Conservation (phyloP, 2,888 invertebrate genomes). For the Adelphocoris suturalis region DNA sequence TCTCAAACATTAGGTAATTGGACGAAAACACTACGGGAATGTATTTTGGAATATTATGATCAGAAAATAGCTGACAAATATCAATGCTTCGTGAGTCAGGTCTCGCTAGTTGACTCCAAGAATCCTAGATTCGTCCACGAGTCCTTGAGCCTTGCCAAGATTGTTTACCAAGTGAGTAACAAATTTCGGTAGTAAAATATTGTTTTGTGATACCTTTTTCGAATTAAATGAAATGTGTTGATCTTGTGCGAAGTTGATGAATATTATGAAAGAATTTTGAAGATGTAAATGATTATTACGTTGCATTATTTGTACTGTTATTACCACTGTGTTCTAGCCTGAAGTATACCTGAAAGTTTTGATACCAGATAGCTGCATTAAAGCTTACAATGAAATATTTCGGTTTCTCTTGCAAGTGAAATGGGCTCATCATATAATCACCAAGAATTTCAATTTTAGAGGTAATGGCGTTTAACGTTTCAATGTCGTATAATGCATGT, state of each 20-base stretch:
- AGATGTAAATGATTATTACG: not conserved
- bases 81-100: conserved; percentile 42
- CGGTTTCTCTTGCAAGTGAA: conserved; percentile 64
- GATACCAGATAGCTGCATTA: conserved; percentile 60
- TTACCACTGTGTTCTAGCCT: conserved; percentile 48
- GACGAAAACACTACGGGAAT: conserved; percentile 32
- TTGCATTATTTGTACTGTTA: not conserved
- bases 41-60: conserved; percentile 58
- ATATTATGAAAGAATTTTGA: too few relatives aligned
- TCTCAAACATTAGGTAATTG: conserved; percentile 16
- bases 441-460: conserved; percentile 48
- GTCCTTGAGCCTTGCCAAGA: conserved; percentile 42
- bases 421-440: conserved; percentile 58
- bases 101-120: conserved; percentile 39
- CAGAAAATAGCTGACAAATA: conserved; percentile 31
- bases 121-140: conserved; percentile 60
- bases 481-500: too few relatives aligned
- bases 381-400: conserved; percentile 67
- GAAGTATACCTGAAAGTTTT: conserved; percentile 41
- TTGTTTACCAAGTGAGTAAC: conserved; percentile 55
- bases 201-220: too few relatives aligned
- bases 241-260: too few relatives aligned
- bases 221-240: too few relatives aligned
- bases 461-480: too few relatives aligned
- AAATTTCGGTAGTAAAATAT: too few relatives aligned